Evolutionary conservation across 1,140 invertebrate species (phyloP), one percentile per base, ranked within the genome.

Genomic region (Pogonomyrmex barbatus): DNA sequence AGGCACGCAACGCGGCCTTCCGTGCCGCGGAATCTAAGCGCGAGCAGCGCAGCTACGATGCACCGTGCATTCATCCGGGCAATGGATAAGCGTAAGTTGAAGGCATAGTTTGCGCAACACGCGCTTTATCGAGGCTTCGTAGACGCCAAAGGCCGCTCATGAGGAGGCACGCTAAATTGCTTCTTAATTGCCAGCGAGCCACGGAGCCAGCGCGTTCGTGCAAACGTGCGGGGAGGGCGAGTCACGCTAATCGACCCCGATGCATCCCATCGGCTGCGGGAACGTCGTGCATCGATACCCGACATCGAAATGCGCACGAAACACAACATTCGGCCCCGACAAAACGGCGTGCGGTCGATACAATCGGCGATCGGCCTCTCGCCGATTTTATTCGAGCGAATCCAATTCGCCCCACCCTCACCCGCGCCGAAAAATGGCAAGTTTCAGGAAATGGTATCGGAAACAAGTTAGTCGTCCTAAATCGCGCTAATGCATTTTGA

Each of bases 81-180:
- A 50, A 60, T 73, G 54, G 79, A 71, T 82, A 58, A 82, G 52
- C 79, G 54, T 47, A 73, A 82, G 79, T 82, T 71, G 67, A 58
- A 47, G 65, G 52, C 52, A 58, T 47, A 73, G 79, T 73, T 82
- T 52, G 52, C 67, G 52, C 30, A 47, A 30, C 76, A 39, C 36
- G 56, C 52, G 45, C 39, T 82, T 82, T 58, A 71, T 58, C 52
- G 39, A 12, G 14, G 67, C 67, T 79, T 24, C 47, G 12, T 52
- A 60, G 54, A 73, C 5, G 67, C 65, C 39, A 71, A 56, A 81
- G 47, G 36, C 36, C 47, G 63, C 65, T 71, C 65, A 65, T 52
- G 78, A 71, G 88, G 91, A 92, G 91, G 90, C 89, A 88, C 88
- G 88, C 89, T 91, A 92, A 92, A 93, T 92, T 93, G 90, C 91